Base-by-base conservation (phyloP, 23 tunicate genomes). In the Clavelina lepadiformis region DNA sequence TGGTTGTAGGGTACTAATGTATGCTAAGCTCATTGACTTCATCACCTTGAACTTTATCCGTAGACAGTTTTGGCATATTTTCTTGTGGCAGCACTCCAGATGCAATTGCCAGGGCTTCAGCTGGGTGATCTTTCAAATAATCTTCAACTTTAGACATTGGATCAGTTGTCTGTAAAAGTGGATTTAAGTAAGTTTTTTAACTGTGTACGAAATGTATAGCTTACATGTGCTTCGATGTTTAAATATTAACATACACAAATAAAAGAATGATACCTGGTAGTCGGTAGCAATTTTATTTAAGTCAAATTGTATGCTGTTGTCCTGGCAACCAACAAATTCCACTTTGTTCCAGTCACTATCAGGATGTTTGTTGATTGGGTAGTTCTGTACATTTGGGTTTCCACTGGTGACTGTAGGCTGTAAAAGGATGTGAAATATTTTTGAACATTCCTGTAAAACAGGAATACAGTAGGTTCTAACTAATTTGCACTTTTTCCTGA, bases 81-180 rank as follows among this genome's bases (percentile, higher is more conserved):
- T 45, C 38, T 37, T 77, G 78, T 25, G 95, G 95, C 44, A 78
- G 54, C n/a, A 44, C 35, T 20, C 95, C 95, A 26, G 95, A 65
- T 26, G 95, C 95, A 46, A 86, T 77, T 15, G 95, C 95, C 77
- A 72, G 53, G 18, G 95, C 95, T 8, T 78, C 75, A 7, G 85
- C 53, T 27, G 95, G 95, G 69, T 86, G 57, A 4, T 77, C 47
- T 21, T 71, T 30, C 47, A 86, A 33, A 55, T 78, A 86, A 15
- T 78, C 36, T 47, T 78, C 71, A 26, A 86, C 75, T 46, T 51
- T 65, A 21, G 74, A 53, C 56, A 86, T 26, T 2, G 95, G 95
- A 49, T 86, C 64, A 0, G 79, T 51, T 38, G 85, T 78, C 95
- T 86, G 58, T 24, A 71, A 86, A 45, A 33, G 18, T 26, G 35